Conservation (phyloP, 2,113 vertebrate genomes). For the Lasiurus borealis region DNA sequence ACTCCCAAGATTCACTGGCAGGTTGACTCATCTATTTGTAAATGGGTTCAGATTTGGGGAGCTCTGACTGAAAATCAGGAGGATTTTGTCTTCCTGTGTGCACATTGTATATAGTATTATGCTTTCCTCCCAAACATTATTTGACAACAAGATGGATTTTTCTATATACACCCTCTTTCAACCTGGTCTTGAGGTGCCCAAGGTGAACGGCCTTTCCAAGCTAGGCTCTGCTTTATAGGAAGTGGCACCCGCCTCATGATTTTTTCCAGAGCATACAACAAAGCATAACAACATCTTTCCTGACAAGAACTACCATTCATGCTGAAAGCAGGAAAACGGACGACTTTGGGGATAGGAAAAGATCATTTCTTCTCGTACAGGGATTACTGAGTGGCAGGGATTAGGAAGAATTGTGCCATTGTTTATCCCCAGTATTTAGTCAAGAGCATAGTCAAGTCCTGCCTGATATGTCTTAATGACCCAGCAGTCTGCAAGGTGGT, state of each 20-base stretch:
- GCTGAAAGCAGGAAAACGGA: not conserved
- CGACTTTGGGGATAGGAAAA: not conserved
- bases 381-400: not conserved
- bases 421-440: not conserved
- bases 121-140: constrained; percentile 21
- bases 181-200: not conserved
- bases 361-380: no score
- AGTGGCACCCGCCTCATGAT: not conserved
- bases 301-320: not conserved
- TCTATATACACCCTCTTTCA: not conserved
- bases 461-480: not conserved
- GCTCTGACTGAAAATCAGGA: not conserved
- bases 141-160: not conserved
- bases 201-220: not conserved
- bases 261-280: not conserved
- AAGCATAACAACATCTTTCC: not conserved
- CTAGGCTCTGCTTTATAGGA: not conserved
- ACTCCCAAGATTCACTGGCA: not conserved
- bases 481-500: rapidly evolving
- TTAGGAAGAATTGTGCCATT: not conserved
- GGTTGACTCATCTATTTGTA: not conserved
- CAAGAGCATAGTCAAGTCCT: not conserved
- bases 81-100: not conserved
- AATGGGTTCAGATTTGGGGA: not conserved
- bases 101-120: not conserved